phyloP scores from a whole-genome alignment of 2,113 vertebrate genomes.

The Phoxinus phoxinus region DNA sequence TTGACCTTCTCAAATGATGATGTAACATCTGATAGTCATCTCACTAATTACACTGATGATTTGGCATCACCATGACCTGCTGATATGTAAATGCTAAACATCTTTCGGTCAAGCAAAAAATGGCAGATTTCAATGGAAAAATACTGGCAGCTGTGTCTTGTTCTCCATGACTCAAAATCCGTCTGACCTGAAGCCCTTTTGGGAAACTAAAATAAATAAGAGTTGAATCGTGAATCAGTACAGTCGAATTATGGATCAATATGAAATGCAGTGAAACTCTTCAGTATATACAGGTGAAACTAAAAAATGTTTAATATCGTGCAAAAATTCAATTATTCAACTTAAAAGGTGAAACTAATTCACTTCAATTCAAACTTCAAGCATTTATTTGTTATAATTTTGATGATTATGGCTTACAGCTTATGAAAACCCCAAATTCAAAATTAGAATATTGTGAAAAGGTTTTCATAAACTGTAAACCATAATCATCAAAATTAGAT shows the following conservation, averaged over 20 bases:
- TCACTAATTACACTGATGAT: neutral
- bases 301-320: too few species aligned
- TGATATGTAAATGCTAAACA: neutral
- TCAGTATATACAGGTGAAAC: too few species aligned
- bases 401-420: too few species aligned
- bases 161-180: neutral
- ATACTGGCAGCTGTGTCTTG: neutral
- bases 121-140: neutral
- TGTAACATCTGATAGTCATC: neutral
- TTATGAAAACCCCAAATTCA: too few species aligned
- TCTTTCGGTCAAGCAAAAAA: neutral
- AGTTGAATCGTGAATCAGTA: neutral
- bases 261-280: neutral
- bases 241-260: too few species aligned
- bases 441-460: too few species aligned
- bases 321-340: too few species aligned
- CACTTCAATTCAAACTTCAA: too few species aligned
- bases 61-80: neutral
- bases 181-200: neutral
- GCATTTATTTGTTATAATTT: too few species aligned
- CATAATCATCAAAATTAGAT: too few species aligned
- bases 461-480: too few species aligned
- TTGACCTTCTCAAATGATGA: neutral
- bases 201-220: neutral
- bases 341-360: too few species aligned